These are phyloP conservation scores for Bagarius yarrelli DNA, from an alignment of 2,113 vertebrate species.

Conservation along the genomic window DNA sequence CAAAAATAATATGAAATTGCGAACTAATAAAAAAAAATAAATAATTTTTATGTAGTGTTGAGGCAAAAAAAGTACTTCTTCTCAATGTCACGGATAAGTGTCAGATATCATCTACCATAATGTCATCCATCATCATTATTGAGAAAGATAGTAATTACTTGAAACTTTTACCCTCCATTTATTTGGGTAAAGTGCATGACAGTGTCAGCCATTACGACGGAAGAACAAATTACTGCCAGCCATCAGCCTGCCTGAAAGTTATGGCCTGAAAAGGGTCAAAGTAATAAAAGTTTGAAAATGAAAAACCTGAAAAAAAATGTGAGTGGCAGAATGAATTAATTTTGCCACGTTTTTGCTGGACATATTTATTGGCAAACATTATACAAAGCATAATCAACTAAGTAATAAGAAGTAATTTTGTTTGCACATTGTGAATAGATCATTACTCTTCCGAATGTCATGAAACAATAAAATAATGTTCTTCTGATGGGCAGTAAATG, in stretches of 20 bases:
- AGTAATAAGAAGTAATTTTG: background rate
- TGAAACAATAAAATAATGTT: background rate
- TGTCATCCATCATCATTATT: slow-evolving; percentile 38
- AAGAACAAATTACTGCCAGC: slow-evolving; percentile 40
- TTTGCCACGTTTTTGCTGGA: background rate
- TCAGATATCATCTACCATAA: slow-evolving; percentile 40
- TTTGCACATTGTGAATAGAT: background rate
- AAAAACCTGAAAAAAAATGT: background rate
- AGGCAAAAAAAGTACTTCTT: background rate
- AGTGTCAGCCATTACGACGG: slow-evolving; percentile 27
- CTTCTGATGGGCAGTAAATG: background rate
- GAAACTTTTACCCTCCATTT: slow-evolving; percentile 41
- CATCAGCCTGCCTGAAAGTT: slow-evolving; percentile 39
- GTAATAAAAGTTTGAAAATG: slow-evolving; percentile 31
- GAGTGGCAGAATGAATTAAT: background rate
- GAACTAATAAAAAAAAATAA: slow-evolving; percentile 26
- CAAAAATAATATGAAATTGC: background rate
- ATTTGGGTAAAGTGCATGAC: slow-evolving; percentile 29
- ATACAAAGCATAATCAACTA: slow-evolving; percentile 1
- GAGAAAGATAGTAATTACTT: slow-evolving; percentile 32
- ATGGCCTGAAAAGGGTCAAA: slow-evolving; percentile 36
- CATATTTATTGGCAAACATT: background rate
- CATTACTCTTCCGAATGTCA: slow-evolving; percentile 6
- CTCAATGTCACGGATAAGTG: slow-evolving; percentile 25
- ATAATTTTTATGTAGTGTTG: slow-evolving; percentile 8